phyloP scores from a whole-genome alignment of 2,888 invertebrate genomes.

The Dione vanillae region DNA sequence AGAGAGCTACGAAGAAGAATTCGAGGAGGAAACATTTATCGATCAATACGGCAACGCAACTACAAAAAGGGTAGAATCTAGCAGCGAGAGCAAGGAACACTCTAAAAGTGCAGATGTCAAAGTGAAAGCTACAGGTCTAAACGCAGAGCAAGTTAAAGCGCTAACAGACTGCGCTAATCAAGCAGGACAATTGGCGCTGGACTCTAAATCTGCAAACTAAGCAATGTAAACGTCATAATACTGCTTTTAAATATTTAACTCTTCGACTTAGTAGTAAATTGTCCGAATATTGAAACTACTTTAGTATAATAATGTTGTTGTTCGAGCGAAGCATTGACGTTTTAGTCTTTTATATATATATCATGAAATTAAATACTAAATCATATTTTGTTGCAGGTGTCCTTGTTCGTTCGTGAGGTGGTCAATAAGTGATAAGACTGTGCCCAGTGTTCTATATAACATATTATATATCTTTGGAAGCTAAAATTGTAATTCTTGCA shows the following conservation, averaged over 20 bases:
- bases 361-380: too few relatives aligned
- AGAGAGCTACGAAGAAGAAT: slow-evolving; percentile 80
- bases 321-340: slow-evolving; percentile 55
- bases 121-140: slow-evolving; percentile 78
- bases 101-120: slow-evolving; percentile 78
- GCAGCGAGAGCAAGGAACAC: slow-evolving; percentile 80
- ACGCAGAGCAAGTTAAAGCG: slow-evolving; percentile 76
- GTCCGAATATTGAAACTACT: not conserved
- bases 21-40: slow-evolving; percentile 78
- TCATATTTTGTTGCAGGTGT: slow-evolving; percentile 80
- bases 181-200: slow-evolving; percentile 79
- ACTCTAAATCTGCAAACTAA: slow-evolving; percentile 77
- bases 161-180: slow-evolving; percentile 79
- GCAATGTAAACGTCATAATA: slow-evolving; percentile 58
- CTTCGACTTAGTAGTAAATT: not conserved
- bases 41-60: slow-evolving; percentile 77
- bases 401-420: slow-evolving; percentile 70
- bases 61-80: slow-evolving; percentile 76
- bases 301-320: slow-evolving; percentile 41
- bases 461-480: slow-evolving; percentile 64
- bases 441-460: slow-evolving; percentile 81
- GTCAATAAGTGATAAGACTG: slow-evolving; percentile 82
- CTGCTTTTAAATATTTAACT: not conserved
- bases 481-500: slow-evolving; percentile 65
- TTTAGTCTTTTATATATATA: slow-evolving; percentile 41